Evolutionary conservation across 2,113 vertebrate genomes (phyloP).

Genomic region (Ceratotherium simum): DNA sequence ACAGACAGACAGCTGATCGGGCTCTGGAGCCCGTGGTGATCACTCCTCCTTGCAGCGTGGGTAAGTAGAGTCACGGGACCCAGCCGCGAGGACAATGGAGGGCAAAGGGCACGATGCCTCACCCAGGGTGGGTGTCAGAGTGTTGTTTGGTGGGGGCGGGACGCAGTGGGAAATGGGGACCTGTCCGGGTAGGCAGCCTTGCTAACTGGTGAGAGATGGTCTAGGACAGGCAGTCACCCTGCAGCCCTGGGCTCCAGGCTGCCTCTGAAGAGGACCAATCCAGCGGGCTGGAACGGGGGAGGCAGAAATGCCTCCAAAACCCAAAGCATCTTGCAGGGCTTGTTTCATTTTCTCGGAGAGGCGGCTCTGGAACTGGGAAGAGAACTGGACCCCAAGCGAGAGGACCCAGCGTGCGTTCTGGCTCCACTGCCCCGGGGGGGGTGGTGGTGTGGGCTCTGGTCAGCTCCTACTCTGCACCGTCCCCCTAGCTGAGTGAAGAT

Average conservation of each 20-base stretch:
- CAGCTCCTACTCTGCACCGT: neutral
- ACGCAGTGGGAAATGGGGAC: neutral
- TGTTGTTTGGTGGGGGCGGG: neutral
- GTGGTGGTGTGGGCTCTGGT: neutral
- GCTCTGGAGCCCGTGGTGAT: neutral
- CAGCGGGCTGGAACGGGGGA: neutral
- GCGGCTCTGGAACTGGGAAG: neutral
- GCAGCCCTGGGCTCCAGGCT: neutral
- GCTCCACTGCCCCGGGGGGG: accelerated
- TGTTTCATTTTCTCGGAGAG: neutral
- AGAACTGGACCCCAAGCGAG: neutral
- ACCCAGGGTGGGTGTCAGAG: neutral
- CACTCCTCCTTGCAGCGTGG: neutral
- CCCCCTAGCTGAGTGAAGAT: neutral
- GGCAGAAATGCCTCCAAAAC: neutral
- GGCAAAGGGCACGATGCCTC: neutral
- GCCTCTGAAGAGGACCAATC: neutral
- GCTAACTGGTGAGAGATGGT: neutral
- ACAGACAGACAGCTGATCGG: neutral
- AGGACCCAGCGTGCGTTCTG: neutral
- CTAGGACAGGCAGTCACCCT: accelerated
- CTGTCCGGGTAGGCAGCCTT: neutral
- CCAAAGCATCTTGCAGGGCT: neutral
- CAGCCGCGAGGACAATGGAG: neutral
- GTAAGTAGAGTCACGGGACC: accelerated